Evolutionary conservation across 2,797 vertebrate genomes (phyloP).

Genomic region (Danio albolineatus): DNA sequence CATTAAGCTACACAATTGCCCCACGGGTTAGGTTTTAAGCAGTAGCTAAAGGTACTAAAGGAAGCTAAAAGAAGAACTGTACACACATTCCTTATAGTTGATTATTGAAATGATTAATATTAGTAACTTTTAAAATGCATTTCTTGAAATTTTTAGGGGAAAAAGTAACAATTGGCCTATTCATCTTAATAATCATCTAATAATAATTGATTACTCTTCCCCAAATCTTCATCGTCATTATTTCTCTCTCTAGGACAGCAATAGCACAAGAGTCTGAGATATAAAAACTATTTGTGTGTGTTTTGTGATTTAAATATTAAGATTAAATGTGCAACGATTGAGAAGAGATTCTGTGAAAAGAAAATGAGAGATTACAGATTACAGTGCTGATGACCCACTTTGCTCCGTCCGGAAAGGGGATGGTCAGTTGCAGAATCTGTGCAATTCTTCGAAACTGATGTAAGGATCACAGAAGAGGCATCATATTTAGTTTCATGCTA

Average conservation of each 20-base stretch:
- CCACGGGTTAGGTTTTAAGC: too few relatives aligned
- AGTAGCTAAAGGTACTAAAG: too few relatives aligned
- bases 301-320: constrained; percentile 17
- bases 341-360: constrained; percentile 54
- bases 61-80: too few relatives aligned
- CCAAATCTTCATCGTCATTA: background rate
- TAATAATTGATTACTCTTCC: background rate
- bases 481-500: constrained; percentile 13
- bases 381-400: constrained; percentile 56
- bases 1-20: too few relatives aligned
- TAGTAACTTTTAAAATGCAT: background rate
- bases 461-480: background rate
- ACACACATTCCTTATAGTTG: too few relatives aligned
- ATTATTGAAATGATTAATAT: too few relatives aligned
- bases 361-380: constrained; percentile 74
- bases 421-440: background rate
- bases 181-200: background rate
- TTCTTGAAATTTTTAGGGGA: background rate
- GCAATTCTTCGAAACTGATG: constrained; percentile 13
- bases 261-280: background rate
- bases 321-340: constrained; percentile 49
- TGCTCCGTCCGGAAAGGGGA: background rate
- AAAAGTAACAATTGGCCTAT: too few relatives aligned
- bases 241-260: background rate
- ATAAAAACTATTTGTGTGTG: background rate